Conservation (phyloP, 2,797 vertebrate genomes). For the Lepilemur ruficaudatus region DNA sequence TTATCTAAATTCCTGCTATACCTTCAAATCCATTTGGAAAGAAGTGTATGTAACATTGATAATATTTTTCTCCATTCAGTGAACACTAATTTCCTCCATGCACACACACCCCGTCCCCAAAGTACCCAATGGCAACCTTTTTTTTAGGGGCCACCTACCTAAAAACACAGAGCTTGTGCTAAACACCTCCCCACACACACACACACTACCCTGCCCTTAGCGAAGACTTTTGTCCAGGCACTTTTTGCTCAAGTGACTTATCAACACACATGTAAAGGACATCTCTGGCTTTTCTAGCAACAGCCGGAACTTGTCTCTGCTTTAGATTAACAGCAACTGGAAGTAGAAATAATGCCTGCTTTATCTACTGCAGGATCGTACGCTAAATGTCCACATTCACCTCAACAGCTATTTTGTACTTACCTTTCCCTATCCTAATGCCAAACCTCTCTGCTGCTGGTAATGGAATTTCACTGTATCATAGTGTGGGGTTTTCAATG, state of each 20-base stretch:
- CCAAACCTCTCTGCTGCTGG: not conserved
- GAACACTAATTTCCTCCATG: not conserved
- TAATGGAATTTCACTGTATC: not conserved
- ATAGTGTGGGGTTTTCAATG: not conserved
- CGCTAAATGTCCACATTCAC: too few species aligned
- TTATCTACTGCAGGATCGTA: too few species aligned
- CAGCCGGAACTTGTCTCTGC: not conserved
- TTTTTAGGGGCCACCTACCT: not conserved
- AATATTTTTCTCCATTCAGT: not conserved
- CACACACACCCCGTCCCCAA: not conserved
- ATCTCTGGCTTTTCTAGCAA: not conserved
- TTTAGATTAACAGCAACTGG: not conserved
- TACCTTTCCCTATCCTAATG: not conserved
- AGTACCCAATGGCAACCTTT: not conserved
- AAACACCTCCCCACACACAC: too few species aligned
- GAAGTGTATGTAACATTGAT: not conserved
- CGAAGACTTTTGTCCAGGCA: not conserved
- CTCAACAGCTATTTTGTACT: not conserved
- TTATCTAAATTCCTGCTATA: not conserved
- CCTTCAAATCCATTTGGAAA: conserved; percentile 16
- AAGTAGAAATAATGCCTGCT: not conserved
- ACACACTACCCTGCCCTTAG: not conserved
- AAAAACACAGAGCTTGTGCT: not conserved
- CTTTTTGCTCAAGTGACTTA: not conserved
- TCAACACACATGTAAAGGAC: not conserved